A percentile compares a stretch with the other conserved stretches of the same genome.
Conservation (phyloP, 92 coral and sea anemone species). For the Montipora capitata region DNA sequence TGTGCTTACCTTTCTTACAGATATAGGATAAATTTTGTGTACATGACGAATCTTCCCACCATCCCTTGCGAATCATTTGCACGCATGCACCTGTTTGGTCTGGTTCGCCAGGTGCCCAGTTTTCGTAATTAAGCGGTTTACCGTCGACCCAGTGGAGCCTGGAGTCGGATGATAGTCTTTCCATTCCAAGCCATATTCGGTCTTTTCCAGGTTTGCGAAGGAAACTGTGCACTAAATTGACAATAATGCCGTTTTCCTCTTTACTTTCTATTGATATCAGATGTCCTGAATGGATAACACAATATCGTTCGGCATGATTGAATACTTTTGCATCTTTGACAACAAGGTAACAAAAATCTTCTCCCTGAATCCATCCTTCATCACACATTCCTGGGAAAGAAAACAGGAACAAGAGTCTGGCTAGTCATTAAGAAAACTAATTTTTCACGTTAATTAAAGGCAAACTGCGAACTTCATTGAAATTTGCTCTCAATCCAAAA, state of each 20-base stretch:
- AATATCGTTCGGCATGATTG: slow-evolving; percentile 79
- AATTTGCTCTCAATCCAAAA: too few species aligned
- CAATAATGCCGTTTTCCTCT: slow-evolving; percentile 73
- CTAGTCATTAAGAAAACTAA: too few species aligned
- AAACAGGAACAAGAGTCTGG: not conserved
- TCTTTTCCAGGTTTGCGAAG: slow-evolving; percentile 50
- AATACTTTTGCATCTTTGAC: slow-evolving; percentile 65
- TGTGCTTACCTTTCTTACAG: slow-evolving; percentile 87
- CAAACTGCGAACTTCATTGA: too few species aligned
- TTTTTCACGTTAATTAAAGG: too few species aligned
- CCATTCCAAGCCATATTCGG: slow-evolving; percentile 79
- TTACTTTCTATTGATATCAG: slow-evolving; percentile 78
- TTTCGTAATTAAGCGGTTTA: slow-evolving; percentile 54
- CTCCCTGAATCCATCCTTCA: slow-evolving; percentile 73
- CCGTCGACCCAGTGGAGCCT: slow-evolving; percentile 84
- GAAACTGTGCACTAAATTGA: slow-evolving; percentile 52
- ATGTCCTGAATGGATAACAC: slow-evolving; percentile 69
- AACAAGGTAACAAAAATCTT: slow-evolving; percentile 76
- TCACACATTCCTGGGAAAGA: slow-evolving; percentile 82
- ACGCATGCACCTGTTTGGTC: slow-evolving; percentile 94
- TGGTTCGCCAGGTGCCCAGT: slow-evolving; percentile 95
- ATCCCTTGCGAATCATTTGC: slow-evolving; percentile 86
- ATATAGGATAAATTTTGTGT: slow-evolving; percentile 80
- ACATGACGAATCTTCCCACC: slow-evolving; percentile 93
- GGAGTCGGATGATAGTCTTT: slow-evolving; percentile 70